Percentiles rank a stretch among this genome's conserved stretches.
These are phyloP conservation scores for Isurus oxyrinchus DNA, from an alignment of 2,113 vertebrate species.

Conservation along the genomic window DNA sequence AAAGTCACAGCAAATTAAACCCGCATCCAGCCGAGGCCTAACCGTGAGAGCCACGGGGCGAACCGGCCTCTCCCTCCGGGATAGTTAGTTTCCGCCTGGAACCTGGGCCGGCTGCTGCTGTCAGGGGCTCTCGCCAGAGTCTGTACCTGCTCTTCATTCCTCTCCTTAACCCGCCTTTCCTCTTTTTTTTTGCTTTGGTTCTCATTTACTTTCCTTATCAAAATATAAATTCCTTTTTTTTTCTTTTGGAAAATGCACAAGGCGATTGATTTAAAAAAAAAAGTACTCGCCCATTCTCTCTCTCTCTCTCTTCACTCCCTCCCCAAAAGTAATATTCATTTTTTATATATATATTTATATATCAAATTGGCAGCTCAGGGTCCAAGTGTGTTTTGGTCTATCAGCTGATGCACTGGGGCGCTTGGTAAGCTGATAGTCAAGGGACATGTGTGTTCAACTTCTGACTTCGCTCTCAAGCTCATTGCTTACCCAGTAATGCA, in stretches of 20 bases:
- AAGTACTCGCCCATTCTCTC: neutral
- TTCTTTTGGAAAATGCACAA: neutral
- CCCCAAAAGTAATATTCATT: neutral
- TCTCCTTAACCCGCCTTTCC: no score
- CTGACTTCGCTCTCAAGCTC: neutral
- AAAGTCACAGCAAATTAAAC: neutral
- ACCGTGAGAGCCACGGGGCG: neutral
- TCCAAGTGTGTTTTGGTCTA: neutral
- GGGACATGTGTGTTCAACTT: neutral
- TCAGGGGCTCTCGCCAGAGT: neutral
- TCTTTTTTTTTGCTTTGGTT: neutral
- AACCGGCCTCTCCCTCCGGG: neutral
- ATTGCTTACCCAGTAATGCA: neutral
- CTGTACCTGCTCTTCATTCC: neutral
- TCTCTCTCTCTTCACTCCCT: no score
- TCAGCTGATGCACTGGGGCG: constrained; percentile 7
- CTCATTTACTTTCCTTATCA: neutral
- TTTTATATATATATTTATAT: neutral
- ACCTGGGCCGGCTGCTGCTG: neutral
- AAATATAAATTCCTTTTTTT: neutral
- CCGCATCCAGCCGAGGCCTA: neutral
- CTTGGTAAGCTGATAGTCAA: neutral
- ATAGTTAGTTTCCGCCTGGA: neutral
- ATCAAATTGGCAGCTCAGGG: neutral
- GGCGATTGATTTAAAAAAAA: neutral